These are phyloP conservation scores for Lithodes maja DNA, from an alignment of 2,888 invertebrate genomes.

Conservation along the genomic window DNA sequence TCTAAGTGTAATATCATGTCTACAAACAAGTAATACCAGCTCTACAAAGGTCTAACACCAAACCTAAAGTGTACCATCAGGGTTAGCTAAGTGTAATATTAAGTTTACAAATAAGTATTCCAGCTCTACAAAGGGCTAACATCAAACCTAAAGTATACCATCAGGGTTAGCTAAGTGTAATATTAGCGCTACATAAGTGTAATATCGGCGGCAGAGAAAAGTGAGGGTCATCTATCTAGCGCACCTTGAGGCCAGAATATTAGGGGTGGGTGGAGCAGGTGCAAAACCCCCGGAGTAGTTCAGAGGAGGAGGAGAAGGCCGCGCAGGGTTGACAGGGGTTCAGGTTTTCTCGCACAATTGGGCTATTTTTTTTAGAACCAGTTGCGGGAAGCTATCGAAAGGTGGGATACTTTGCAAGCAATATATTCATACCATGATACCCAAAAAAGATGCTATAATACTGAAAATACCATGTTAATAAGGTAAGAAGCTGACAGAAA, in stretches of 20 bases:
- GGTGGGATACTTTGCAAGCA: too few species aligned
- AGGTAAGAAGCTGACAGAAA: too few species aligned
- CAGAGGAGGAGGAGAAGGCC: too few species aligned
- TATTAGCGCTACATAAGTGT: not conserved
- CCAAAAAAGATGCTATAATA: too few species aligned
- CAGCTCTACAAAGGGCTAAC: not conserved
- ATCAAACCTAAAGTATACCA: not conserved
- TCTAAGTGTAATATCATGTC: not conserved
- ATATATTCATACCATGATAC: too few species aligned
- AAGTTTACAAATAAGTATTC: not conserved
- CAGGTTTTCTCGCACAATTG: too few species aligned
- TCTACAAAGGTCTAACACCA: not conserved
- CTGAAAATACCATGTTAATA: too few species aligned
- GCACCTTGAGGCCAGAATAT: slow-evolving; percentile 37
- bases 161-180: not conserved
- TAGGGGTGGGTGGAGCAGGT: slow-evolving; percentile 43
- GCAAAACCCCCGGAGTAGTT: slow-evolving; percentile 17
- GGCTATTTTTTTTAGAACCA: too few species aligned
- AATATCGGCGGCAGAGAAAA: not conserved
- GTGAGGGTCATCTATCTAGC: slow-evolving; percentile 21
- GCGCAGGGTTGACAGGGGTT: too few species aligned
- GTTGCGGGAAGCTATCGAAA: too few species aligned
- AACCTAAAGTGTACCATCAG: not conserved
- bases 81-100: not conserved
- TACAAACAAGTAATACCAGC: not conserved